A percentile compares a stretch with the other conserved stretches of the same genome.
phyloP scores from a whole-genome alignment of 2,797 vertebrate genomes.

The Gymnopithys bicolor region DNA sequence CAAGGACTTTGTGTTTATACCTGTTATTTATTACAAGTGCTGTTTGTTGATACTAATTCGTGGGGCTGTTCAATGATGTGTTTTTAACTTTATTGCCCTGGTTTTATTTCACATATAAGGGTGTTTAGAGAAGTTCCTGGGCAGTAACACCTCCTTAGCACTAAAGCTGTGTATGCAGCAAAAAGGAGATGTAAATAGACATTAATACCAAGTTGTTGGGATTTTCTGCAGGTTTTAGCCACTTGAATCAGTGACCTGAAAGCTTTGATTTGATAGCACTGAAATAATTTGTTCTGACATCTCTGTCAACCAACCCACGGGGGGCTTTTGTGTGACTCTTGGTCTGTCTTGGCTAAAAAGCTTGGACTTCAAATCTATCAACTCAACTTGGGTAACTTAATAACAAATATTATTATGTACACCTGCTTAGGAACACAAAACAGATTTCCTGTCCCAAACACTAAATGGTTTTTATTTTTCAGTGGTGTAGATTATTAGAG shows the following conservation, averaged over 20 bases:
- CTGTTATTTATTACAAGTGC: neutral
- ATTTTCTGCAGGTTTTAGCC: neutral
- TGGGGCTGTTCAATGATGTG: neutral
- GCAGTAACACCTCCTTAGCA: neutral
- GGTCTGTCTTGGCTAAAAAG: neutral
- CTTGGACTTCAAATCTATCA: neutral
- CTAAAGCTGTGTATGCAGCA: neutral
- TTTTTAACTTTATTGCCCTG: neutral
- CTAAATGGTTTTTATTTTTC: neutral
- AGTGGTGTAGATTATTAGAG: neutral
- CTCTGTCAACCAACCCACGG: neutral
- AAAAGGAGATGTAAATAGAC: neutral
- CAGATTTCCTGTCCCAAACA: neutral
- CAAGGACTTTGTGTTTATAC: neutral
- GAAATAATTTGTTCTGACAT: neutral
- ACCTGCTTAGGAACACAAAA: neutral
- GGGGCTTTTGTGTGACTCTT: neutral
- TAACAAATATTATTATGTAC: neutral
- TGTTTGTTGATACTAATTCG: neutral
- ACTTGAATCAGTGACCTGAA: conserved; percentile 15
- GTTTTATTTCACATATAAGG: neutral
- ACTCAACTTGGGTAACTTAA: neutral
- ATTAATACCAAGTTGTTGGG: neutral
- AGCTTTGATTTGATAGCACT: neutral
- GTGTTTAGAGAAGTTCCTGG: neutral